Evolutionary conservation across 35 echinoderm and acorn worm species (phyloP).

Genomic region (Lytechinus variegatus): DNA sequence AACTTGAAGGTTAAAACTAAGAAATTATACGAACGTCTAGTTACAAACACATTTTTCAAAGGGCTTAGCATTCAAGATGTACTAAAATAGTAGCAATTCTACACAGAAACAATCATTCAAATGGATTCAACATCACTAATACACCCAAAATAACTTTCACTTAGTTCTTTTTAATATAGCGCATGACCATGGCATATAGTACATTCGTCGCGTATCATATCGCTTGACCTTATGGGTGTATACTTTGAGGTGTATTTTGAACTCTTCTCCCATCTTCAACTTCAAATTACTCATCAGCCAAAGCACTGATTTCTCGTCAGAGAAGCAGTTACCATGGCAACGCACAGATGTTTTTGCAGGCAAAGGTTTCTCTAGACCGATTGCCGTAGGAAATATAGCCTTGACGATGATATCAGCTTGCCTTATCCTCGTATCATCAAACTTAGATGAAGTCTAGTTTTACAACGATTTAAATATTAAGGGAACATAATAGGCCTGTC

Average conservation of each 20-base stretch:
- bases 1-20: too few species aligned
- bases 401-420: background rate
- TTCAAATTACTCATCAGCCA: background rate
- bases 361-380: background rate
- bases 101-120: too few species aligned
- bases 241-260: background rate
- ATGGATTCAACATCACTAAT: too few species aligned
- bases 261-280: background rate
- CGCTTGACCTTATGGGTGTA: background rate
- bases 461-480: background rate
- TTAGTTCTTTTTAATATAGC: too few species aligned
- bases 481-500: too few species aligned
- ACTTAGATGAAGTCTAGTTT: background rate
- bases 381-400: background rate
- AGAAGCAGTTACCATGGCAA: background rate
- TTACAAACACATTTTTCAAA: too few species aligned
- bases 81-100: too few species aligned
- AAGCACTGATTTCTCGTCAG: background rate
- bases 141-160: too few species aligned
- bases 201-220: background rate
- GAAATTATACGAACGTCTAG: too few species aligned
- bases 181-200: background rate
- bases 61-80: too few species aligned
- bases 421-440: background rate
- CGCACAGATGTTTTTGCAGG: background rate